Evolutionary conservation across 2,888 invertebrate genomes (phyloP).

Genomic region (Epirrhoe alternata): DNA sequence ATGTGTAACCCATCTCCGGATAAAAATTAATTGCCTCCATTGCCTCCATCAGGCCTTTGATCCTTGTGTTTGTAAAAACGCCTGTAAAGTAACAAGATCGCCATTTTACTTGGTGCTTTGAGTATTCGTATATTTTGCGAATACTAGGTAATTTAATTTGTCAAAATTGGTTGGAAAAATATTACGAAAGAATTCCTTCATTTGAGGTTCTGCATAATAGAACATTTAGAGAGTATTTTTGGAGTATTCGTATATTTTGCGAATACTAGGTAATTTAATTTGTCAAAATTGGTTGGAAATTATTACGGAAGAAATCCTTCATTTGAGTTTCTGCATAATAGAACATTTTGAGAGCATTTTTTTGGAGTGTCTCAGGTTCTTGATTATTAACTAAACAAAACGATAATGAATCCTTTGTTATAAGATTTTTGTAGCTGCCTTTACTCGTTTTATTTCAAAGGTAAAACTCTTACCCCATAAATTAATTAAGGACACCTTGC

Average conservation of each 20-base stretch:
- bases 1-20: conserved; percentile 40
- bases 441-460: neutral
- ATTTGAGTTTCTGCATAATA: conserved; percentile 20
- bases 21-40: conserved; percentile 44
- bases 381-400: too few species aligned
- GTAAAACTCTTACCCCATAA: neutral
- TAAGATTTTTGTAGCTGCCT: neutral
- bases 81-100: neutral
- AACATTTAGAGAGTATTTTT: too few species aligned
- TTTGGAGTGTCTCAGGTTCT: too few species aligned
- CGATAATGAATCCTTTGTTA: too few species aligned
- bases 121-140: conserved; percentile 30
- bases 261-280: conserved; percentile 32
- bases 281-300: conserved; percentile 28
- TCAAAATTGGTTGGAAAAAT: conserved; percentile 30
- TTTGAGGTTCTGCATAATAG: conserved; percentile 21
- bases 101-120: neutral
- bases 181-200: conserved; percentile 23
- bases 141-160: conserved; percentile 31
- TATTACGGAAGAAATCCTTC: conserved; percentile 23
- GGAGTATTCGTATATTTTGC: conserved; percentile 28
- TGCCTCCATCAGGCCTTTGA: conserved; percentile 19
- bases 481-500: neutral
- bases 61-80: neutral
- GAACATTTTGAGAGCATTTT: too few species aligned